Base-by-base conservation (phyloP, 2,888 invertebrate species). In the Baccha elongata region DNA sequence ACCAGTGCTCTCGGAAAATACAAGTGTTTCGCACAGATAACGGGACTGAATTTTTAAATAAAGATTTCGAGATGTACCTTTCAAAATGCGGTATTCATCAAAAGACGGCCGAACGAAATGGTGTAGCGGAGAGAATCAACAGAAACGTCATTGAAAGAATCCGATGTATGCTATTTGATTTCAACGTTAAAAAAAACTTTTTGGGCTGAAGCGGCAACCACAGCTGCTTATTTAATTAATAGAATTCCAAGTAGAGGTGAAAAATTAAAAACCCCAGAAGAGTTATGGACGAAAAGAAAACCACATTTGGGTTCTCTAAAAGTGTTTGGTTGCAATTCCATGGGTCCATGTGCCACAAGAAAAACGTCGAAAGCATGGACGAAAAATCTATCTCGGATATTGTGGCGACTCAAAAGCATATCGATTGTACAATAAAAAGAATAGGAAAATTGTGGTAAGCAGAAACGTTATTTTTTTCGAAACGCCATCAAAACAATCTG, bases 51-150 rank as follows among this genome's bases (percentile, higher is more conserved):
- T 11, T 6, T 11, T 3, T 23, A 3, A 23, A 23, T 5, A 23
- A 23, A 23, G 23, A 23, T 4, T 23, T 23, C 23, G 23, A 23
- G 23, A 23, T 23, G 23, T 21, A 29, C 11, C 26, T 15, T 71
- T 81, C 32, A 29, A 67, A 1, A 67, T 84, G 3, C 8, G 35
- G 73, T 58, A 78, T 73, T 58, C 8, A 62, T 60, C 55, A 83
- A 67, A 55, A 26, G 11, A 68, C 78, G 3, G 53, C 52, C 2
- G 58, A 80, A n/a, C 73, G 76, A 21, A 76, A 71, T 55, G 73
- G 76, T 0, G 78, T 78, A 3, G 69, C 81, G 4, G 69, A 85
- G 44, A 15, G 72, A 15, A 50, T 69, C 35, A 83, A 83, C 15
- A 62, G 75, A 1, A 80, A 79, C 2, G 29, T 85, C 2, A 60